Evolutionary conservation across 2,797 vertebrate species (phyloP).

Genomic region (Etheostoma perlongum): DNA sequence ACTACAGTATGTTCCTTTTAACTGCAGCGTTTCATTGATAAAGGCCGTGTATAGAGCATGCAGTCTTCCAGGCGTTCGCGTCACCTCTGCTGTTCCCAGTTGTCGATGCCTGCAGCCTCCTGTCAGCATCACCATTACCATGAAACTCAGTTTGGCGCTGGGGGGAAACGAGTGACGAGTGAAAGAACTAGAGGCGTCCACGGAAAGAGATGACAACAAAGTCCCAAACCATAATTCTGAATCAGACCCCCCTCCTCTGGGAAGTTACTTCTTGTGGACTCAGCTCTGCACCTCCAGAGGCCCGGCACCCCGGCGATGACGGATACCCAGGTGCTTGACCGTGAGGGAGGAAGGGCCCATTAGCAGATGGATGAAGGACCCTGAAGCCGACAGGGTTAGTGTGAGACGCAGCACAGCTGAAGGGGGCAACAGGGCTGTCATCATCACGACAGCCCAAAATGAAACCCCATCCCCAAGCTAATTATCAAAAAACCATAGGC

Average conservation of each 20-base stretch:
- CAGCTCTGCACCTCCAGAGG: slow-evolving; percentile 42
- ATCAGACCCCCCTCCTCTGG: slow-evolving; percentile 40
- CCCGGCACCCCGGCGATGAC: slow-evolving; percentile 55
- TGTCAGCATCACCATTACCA: slow-evolving; percentile 50
- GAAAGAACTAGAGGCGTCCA: slow-evolving; percentile 40
- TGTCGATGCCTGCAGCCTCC: slow-evolving; percentile 35
- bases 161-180: slow-evolving; percentile 53
- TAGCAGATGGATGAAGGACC: slow-evolving; percentile 69
- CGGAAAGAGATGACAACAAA: slow-evolving; percentile 37
- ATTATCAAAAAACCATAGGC: slow-evolving; percentile 30
- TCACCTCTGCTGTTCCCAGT: slow-evolving; percentile 48
- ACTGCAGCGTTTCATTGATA: slow-evolving; percentile 16
- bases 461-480: slow-evolving; percentile 42
- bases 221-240: slow-evolving; percentile 30
- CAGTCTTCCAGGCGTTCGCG: slow-evolving; percentile 9
- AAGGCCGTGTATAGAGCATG: slow-evolving; percentile 6
- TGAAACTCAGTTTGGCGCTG: slow-evolving; percentile 29
- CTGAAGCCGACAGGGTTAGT: slow-evolving; percentile 51
- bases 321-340: slow-evolving; percentile 76
- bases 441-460: slow-evolving; percentile 44
- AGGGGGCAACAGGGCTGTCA: slow-evolving; percentile 55
- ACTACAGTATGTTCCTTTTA: neutral
- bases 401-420: slow-evolving; percentile 75
- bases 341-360: slow-evolving; percentile 57
- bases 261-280: slow-evolving; percentile 44